Evolutionary conservation across 2,113 vertebrate species (phyloP).

Genomic region (Cephalopholis sonnerati): DNA sequence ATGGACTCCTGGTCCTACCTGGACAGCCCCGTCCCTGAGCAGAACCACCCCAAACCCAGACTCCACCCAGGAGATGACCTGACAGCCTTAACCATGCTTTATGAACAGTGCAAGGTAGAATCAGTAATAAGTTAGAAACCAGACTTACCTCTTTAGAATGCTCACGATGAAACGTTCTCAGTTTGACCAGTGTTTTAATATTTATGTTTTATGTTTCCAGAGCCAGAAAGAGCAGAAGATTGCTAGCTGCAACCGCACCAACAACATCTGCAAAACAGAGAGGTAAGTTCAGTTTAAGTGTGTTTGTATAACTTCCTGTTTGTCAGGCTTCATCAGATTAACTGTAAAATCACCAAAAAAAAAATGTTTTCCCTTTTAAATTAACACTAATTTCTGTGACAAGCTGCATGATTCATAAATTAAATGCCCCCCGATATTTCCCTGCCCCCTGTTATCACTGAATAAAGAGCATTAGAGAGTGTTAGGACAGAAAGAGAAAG

Average conservation of each 20-base stretch:
- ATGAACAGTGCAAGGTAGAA: conserved; percentile 91
- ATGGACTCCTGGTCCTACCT: conserved; percentile 95
- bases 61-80: conserved; percentile 91
- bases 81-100: conserved; percentile 90
- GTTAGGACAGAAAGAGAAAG: conserved; percentile 57
- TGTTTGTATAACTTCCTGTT: neutral
- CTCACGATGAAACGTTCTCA: neutral
- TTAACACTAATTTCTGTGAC: too few relatives aligned
- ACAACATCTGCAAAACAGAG: conserved; percentile 87
- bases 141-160: too few relatives aligned
- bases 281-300: conserved; percentile 82
- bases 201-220: conserved; percentile 71
- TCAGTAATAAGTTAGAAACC: neutral
- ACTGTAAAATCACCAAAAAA: too few relatives aligned
- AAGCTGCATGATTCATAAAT: too few relatives aligned
- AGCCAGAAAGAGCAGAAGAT: conserved; percentile 91
- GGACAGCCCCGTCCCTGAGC: conserved; percentile 87
- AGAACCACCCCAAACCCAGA: conserved; percentile 90
- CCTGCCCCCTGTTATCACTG: neutral
- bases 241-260: conserved; percentile 75
- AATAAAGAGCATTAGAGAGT: conserved; percentile 13
- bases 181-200: neutral
- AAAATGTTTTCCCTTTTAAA: too few relatives aligned
- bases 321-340: neutral
- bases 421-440: too few relatives aligned